Evolutionary conservation across 2,888 invertebrate genomes (phyloP), one percentile per base, ranked within the genome.

Genomic region (Myathropa florea): DNA sequence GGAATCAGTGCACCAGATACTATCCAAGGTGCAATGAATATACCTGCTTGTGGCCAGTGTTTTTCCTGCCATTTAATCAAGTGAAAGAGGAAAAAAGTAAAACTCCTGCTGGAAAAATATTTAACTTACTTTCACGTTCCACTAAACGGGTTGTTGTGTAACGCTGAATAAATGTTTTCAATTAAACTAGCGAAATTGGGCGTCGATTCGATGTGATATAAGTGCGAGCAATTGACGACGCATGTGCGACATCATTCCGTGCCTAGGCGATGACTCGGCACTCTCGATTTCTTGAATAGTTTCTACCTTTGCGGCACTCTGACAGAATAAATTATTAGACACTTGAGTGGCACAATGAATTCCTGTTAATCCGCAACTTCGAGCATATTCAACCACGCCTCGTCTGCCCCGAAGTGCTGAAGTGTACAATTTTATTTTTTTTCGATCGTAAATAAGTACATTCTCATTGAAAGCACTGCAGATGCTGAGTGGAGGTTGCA

Each of bases 1-100:
- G 65, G 75, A 86, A 86, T 86, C 75, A 63, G 28, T 83, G 86
- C 75, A 61, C 83, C 57, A 83, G 86, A 83, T 83, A 75, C 55
- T 78, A n/a, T 53, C 36, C 65, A 59, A 85, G 39, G 68, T 82
- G 77, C 72, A 30, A 24, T 60, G 59, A 26, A 26, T 61, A 55
- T 53, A 18, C 33, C 57, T 33, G 9, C 72, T 36, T 28, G 28
- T 23, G 46, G 80, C 57, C 30, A 18, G 61, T 63, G 23, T 14
- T 68, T 85, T 82, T 71, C 82, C 76, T 67, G 60, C 63, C 64
- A 61, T 63, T 72, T 67, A 68, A 53, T 64, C 57, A 70, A 76
- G 33, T 3, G 33, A 33, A 33, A 33, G 33, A 57, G 36, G 23
- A 21, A 36, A 36, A 39, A n/a, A 39, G 14, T 4, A 39, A 39